Evolutionary conservation across 2,113 vertebrate species (phyloP).

Genomic region (Alethe castanea): DNA sequence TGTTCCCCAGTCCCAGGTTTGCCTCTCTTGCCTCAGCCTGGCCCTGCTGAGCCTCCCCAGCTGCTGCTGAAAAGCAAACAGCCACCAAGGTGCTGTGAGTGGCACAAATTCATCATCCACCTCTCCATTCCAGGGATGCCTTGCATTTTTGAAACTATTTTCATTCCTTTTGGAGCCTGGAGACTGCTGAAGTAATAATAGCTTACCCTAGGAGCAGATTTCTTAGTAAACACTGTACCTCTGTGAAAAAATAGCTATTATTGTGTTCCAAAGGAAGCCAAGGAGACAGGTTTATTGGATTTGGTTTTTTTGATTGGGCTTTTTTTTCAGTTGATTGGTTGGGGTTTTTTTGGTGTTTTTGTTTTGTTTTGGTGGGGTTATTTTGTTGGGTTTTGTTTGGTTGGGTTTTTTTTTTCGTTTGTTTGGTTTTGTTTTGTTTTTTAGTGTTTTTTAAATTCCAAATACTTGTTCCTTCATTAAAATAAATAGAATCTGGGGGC

Average conservation of each 20-base stretch:
- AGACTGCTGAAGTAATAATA: conserved; percentile 43
- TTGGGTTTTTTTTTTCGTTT: too few relatives aligned
- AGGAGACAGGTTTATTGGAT: background rate
- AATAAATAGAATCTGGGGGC: background rate
- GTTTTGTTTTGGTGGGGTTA: too few relatives aligned
- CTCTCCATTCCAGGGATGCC: background rate
- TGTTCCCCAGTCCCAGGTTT: background rate
- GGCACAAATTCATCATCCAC: background rate
- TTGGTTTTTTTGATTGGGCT: background rate
- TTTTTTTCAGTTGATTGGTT: background rate
- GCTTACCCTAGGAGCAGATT: conserved; percentile 27
- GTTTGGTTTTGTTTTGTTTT: too few relatives aligned
- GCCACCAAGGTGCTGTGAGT: background rate
- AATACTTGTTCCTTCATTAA: background rate
- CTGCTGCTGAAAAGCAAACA: background rate
- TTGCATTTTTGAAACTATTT: conserved; percentile 11
- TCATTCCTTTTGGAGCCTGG: conserved; percentile 21
- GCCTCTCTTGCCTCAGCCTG: background rate
- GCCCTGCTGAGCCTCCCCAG: background rate
- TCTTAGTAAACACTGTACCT: conserved; percentile 7
- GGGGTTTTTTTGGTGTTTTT: rapidly evolving
- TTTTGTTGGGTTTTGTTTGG: background rate
- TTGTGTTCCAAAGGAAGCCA: background rate
- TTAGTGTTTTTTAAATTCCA: background rate
- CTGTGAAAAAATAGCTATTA: conserved; percentile 30